Conservation (phyloP, 2,888 invertebrate species). For the Dione vanillae region DNA sequence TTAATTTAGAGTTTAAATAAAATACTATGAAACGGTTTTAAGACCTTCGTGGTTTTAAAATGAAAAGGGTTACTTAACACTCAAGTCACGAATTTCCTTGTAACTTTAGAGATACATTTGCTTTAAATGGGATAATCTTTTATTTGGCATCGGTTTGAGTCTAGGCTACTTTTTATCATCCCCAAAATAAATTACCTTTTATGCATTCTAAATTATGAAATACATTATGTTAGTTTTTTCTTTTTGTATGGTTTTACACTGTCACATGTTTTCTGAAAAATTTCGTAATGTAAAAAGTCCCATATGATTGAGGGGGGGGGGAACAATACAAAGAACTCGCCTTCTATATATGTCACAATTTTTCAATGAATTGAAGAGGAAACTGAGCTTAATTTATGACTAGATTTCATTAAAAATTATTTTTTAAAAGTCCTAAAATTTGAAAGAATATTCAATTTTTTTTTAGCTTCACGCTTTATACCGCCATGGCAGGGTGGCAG, state of each 20-base stretch:
- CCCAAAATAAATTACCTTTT: conserved; percentile 13
- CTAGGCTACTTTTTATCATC: conserved; percentile 23
- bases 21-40: conserved; percentile 17
- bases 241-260: neutral
- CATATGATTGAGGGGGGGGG: no score
- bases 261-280: no score
- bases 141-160: conserved; percentile 25
- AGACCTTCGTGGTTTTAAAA: conserved; percentile 26
- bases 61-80: conserved; percentile 26
- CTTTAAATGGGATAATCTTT: conserved; percentile 31
- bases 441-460: no score
- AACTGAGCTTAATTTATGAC: no score
- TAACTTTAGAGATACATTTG: conserved; percentile 23
- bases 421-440: no score
- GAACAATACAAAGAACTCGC: no score
- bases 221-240: neutral
- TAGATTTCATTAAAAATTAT: no score
- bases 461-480: no score
- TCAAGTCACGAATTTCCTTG: conserved; percentile 29
- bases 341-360: no score
- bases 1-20: conserved; percentile 11
- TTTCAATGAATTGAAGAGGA: no score
- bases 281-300: no score
- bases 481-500: no score
- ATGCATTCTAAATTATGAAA: conserved; percentile 1